phyloP scores from a whole-genome alignment of 2,888 invertebrate species.

The Drosophila kanekoi region DNA sequence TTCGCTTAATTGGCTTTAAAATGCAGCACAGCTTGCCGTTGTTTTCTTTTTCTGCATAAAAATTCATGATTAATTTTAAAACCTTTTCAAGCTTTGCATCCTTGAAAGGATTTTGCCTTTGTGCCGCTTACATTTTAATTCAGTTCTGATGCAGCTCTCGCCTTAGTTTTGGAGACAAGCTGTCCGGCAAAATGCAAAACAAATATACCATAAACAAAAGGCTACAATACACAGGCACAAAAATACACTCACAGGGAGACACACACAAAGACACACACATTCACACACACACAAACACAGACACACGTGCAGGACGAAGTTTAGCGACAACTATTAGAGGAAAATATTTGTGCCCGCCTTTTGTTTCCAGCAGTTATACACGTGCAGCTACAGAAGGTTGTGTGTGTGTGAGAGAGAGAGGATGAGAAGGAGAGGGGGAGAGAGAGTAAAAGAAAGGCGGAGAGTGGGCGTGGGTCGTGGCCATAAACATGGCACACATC shows the following conservation, averaged over 20 bases:
- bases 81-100: slow-evolving; percentile 5
- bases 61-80: slow-evolving; percentile 16
- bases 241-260: slow-evolving; percentile 12
- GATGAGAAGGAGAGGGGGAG: background rate
- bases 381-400: slow-evolving; percentile 13
- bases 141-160: slow-evolving; percentile 63
- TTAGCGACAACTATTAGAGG: slow-evolving; percentile 80
- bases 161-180: slow-evolving; percentile 55
- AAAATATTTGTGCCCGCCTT: slow-evolving; percentile 75
- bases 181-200: slow-evolving; percentile 71
- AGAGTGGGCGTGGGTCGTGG: slow-evolving; percentile 16
- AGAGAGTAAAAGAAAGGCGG: background rate
- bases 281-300: slow-evolving; percentile 6
- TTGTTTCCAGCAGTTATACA: slow-evolving; percentile 57
- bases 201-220: slow-evolving; percentile 68
- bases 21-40: background rate
- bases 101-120: slow-evolving; percentile 33
- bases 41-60: background rate
- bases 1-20: background rate
- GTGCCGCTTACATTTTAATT: slow-evolving; percentile 39
- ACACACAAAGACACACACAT: slow-evolving; percentile 21
- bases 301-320: slow-evolving; percentile 50
- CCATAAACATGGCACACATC: slow-evolving; percentile 78
- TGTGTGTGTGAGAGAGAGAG: background rate
- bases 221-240: slow-evolving; percentile 32